Evolutionary conservation across 2,797 vertebrate genomes (phyloP), one percentile per base, ranked within the genome.

Genomic region (Hephaestus fuliginosus): DNA sequence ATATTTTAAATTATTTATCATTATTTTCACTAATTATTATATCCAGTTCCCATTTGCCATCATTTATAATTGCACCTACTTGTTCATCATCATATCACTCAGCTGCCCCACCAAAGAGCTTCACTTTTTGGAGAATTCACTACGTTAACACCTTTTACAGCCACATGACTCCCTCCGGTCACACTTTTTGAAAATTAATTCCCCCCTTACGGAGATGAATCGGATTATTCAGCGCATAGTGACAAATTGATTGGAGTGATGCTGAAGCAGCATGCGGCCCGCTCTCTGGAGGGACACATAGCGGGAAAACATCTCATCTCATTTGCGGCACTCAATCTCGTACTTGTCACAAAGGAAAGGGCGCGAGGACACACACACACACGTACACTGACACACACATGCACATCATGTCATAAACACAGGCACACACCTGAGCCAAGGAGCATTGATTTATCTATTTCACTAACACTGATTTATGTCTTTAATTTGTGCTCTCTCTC

Each of bases 171-270:
- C 20, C 61, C 33, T 62, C 22, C 1, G 25, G 51, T 65, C 46
- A 60, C 73, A 68, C 62, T 65, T 80, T 61, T 51, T 33, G 0
- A 7, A 72, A 77, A 81, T 53, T 0, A 80, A 83, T 71, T 78
- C 51, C 55, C 72, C 52, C 73, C 51, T 80, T 63, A 68, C 61
- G 72, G 83, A 86, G 80, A 88, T 83, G 60, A 90, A 90, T 89
- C 68, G 33, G 73, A 86, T 91, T 86, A 88, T 86, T 80, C 67
- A 60, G 68, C 41, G 33, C 25, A 30, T 39, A 62, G 87, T 90
- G 89, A 89, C 86, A 89, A 86, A 91, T 85, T 91, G 86, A 92
- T 92, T 76, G 78, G 77, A 72, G 44, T 28, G 62, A 83, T 92
- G 92, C 92, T 93, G 90, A 92, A 85, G 77, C 89, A 91, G 89